phyloP scores from a whole-genome alignment of 2,113 vertebrate genomes.

The Sylvia atricapilla region DNA sequence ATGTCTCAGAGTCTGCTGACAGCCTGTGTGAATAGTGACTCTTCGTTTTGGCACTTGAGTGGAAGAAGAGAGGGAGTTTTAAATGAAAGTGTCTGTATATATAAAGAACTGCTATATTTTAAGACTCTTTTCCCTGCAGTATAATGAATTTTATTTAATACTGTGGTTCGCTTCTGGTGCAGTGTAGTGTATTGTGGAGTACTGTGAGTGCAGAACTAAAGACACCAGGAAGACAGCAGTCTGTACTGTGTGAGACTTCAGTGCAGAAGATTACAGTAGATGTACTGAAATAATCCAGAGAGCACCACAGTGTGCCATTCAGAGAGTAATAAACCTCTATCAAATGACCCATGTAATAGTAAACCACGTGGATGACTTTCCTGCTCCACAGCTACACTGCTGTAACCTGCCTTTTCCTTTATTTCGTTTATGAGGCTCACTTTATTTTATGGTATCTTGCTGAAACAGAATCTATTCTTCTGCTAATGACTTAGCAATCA shows the following conservation, averaged over 20 bases:
- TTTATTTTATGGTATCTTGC: not conserved
- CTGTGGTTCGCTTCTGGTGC: constrained; percentile 13
- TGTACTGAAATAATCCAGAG: not conserved
- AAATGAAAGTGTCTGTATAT: constrained; percentile 30
- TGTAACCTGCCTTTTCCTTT: constrained; percentile 2
- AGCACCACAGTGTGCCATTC: not conserved
- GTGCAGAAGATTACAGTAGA: not conserved
- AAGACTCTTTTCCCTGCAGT: constrained; percentile 18
- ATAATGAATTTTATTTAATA: constrained; percentile 25
- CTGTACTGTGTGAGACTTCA: not conserved
- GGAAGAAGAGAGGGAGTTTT: constrained; percentile 5
- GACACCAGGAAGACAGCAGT: not conserved
- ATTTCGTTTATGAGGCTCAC: not conserved
- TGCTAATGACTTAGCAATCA: not conserved
- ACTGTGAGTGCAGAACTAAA: not conserved
- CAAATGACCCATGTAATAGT: not conserved
- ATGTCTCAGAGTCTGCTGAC: constrained; percentile 44
- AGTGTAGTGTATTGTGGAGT: constrained; percentile 6
- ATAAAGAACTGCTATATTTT: constrained; percentile 17
- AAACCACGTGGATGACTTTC: not conserved
- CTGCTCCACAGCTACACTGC: not conserved
- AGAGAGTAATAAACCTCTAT: not conserved
- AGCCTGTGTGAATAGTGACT: constrained; percentile 41
- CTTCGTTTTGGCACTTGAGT: not conserved
- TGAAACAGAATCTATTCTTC: not conserved